Base-by-base conservation (phyloP, 2,888 invertebrate species). In the Drosophila algonquin region DNA sequence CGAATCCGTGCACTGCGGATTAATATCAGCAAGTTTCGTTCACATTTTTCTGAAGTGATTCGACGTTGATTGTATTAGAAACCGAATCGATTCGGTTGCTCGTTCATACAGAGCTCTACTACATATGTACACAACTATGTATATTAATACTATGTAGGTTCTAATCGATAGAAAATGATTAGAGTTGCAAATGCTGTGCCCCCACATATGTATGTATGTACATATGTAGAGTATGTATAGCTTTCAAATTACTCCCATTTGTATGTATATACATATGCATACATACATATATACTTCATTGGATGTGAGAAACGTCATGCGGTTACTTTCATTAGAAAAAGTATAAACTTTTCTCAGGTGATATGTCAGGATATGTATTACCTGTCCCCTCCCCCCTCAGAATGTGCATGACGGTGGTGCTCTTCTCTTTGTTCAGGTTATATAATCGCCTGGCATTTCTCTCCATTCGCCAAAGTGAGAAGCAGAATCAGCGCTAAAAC, bases 401-500 rank as follows among this genome's bases (percentile, higher is more conserved):
- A n/a, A 48, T 24, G 35, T 47, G 58, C 46, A 44, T 55, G 12
- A 24, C 12, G 35, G 35, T 5, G 12, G 35, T n/a, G n/a, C n/a
- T 40, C 7, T 54, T 63, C 72, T 67, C 69, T 68, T 69, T 75
- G 77, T 57, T 76, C 69, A 71, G 73, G 52, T 69, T 79, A 74
- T 65, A 77, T 79, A 79, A 74, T 69, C 72, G 59, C 63, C 61
- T 52, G 54, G 32, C 67, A 58, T 35, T 50, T 48, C 50, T 40
- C 18, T 40, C 18, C 60, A 59, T 58, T 56, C 45, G 32, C 55
- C 53, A 56, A 63, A 52, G 48, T 60, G 47, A 45, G 58, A 53
- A 69, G 63, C 65, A 71, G 80, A 83, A 83, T 80, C 87, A 87
- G 70, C 80, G 82, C 85, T 75, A 67, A 85, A 85, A 87, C 76